These are phyloP conservation scores for Acronicta alni DNA, from an alignment of 2,888 invertebrate species.

Conservation along the genomic window DNA sequence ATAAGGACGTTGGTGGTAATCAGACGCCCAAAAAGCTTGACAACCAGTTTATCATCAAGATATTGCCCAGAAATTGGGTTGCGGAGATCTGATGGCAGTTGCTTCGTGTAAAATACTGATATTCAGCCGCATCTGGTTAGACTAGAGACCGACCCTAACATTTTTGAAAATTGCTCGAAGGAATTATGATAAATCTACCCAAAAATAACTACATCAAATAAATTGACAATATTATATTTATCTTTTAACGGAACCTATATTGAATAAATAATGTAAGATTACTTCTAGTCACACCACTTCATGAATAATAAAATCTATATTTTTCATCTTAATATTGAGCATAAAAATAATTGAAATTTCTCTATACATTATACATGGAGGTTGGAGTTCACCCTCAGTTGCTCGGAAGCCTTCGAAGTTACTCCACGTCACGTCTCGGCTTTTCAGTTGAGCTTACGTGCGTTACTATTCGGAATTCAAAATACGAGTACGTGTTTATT, in stretches of 20 bases:
- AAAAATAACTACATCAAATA: no score
- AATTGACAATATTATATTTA: no score
- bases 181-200: no score
- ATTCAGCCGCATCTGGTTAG: no score
- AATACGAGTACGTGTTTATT: constrained; percentile 9
- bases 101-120: no score
- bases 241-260: not conserved
- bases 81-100: no score
- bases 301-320: constrained; percentile 5
- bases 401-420: constrained; percentile 11
- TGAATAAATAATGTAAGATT: not conserved
- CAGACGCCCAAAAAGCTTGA: no score
- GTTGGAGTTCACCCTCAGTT: constrained; percentile 36
- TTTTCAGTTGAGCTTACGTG: constrained; percentile 13
- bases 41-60: no score
- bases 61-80: no score
- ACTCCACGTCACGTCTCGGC: constrained; percentile 15
- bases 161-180: no score
- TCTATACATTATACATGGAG: not conserved
- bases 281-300: not conserved
- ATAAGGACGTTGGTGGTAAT: no score
- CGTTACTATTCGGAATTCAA: constrained; percentile 19
- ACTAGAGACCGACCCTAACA: no score
- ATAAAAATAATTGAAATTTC: not conserved
- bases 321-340: not conserved